Evolutionary conservation across 2,888 invertebrate species (phyloP).

Genomic region (Norana najaformis): DNA sequence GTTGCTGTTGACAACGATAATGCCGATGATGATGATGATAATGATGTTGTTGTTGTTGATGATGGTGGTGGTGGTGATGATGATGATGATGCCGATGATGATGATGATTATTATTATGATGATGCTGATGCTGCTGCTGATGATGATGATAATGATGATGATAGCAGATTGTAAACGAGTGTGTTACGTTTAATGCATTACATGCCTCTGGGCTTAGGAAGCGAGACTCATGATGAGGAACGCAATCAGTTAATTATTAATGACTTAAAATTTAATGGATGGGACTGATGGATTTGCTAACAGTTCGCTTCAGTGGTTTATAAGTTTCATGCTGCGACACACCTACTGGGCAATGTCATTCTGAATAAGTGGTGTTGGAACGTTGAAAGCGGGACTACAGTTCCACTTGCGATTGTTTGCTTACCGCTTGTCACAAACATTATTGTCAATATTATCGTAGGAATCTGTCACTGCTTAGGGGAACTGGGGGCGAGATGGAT

Average conservation of each 20-base stretch:
- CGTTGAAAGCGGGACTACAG: background rate
- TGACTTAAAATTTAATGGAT: background rate
- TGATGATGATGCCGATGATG: constrained; percentile 32
- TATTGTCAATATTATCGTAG: background rate
- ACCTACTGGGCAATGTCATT: background rate
- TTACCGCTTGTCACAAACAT: background rate
- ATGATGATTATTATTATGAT: constrained; percentile 25
- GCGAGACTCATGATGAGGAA: no score
- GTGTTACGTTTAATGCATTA: no score
- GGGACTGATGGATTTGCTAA: background rate
- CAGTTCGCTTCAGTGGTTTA: no score
- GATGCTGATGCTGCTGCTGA: constrained; percentile 25
- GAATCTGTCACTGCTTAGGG: background rate
- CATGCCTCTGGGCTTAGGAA: no score
- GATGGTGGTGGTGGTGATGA: constrained; percentile 29
- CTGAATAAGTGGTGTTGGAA: background rate
- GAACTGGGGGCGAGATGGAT: no score
- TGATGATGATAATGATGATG: constrained; percentile 34
- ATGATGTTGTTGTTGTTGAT: constrained; percentile 27
- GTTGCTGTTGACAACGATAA: background rate
- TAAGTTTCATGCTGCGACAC: no score
- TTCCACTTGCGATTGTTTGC: background rate
- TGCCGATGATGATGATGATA: constrained; percentile 25
- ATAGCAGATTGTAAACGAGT: background rate
- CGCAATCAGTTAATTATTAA: no score